Evolutionary conservation across 2,888 invertebrate genomes (phyloP).

Genomic region (Hedychridium roseum): DNA sequence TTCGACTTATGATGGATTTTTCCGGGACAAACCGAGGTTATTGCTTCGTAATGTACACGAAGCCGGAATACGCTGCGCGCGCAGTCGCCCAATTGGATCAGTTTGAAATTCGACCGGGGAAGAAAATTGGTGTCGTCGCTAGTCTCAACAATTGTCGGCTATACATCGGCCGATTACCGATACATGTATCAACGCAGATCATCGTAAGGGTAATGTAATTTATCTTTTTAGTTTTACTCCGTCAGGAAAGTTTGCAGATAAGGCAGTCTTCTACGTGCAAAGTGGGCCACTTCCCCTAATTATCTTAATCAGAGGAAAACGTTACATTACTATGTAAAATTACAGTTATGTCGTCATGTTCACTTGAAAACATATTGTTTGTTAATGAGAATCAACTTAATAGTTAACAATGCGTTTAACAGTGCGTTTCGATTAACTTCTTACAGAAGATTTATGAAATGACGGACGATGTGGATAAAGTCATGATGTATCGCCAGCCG

Average conservation of each 20-base stretch:
- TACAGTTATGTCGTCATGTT: too few relatives aligned
- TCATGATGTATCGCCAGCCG: conserved; percentile 44
- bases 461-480: conserved; percentile 48
- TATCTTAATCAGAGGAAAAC: too few relatives aligned
- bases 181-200: too few relatives aligned
- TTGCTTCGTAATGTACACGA: conserved; percentile 75
- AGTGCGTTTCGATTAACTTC: too few relatives aligned
- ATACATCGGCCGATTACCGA: conserved; percentile 65
- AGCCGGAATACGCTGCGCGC: conserved; percentile 69
- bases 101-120: conserved; percentile 73
- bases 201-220: conserved; percentile 37
- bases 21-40: conserved; percentile 78
- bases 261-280: too few relatives aligned
- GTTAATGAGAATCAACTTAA: too few relatives aligned
- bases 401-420: too few relatives aligned
- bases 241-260: too few relatives aligned
- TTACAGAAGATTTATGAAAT: conserved; percentile 48
- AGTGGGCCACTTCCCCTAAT: too few relatives aligned
- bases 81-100: conserved; percentile 75
- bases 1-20: conserved; percentile 81
- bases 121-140: conserved; percentile 74
- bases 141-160: conserved; percentile 82
- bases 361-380: too few relatives aligned
- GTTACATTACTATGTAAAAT: too few relatives aligned
- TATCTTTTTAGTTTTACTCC: too few relatives aligned